Conservation (phyloP, 2,888 invertebrate species). For the Dryococelus australis region DNA sequence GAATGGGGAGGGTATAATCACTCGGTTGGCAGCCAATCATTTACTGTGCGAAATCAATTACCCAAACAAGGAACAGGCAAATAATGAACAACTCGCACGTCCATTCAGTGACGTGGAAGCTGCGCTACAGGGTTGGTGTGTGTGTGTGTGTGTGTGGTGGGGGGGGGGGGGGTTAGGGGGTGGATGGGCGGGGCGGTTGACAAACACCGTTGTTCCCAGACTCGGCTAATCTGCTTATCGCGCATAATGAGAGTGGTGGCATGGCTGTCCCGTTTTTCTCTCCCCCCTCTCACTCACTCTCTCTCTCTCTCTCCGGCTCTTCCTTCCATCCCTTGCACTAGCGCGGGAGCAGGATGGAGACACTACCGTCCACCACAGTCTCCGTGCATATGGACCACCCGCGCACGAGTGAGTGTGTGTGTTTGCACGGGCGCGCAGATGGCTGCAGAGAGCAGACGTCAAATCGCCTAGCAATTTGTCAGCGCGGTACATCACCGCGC, state of each 20-base stretch:
- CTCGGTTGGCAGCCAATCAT: conserved; percentile 11
- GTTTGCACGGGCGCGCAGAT: neutral
- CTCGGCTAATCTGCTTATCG: conserved; percentile 16
- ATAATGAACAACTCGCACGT: neutral
- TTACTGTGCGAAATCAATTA: conserved; percentile 11
- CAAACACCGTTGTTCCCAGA: conserved; percentile 10
- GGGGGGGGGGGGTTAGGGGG: neutral
- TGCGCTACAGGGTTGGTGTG: neutral
- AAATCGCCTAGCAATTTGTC: neutral
- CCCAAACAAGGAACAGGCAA: conserved; percentile 4
- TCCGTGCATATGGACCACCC: neutral
- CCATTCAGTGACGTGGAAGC: conserved; percentile 6
- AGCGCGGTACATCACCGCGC: neutral
- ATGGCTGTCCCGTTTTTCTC: neutral
- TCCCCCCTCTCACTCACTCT: too few species aligned
- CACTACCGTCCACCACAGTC: neutral
- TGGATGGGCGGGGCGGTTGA: neutral
- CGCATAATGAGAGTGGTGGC: neutral
- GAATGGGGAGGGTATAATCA: neutral
- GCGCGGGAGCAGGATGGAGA: neutral
- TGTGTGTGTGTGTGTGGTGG: neutral
- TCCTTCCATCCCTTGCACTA: neutral
- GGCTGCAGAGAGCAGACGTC: neutral
- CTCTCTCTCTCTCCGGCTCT: too few species aligned
- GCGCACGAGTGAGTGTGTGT: neutral